Base-by-base conservation (phyloP, 2,888 invertebrate genomes). In the Griposia aprilina region DNA sequence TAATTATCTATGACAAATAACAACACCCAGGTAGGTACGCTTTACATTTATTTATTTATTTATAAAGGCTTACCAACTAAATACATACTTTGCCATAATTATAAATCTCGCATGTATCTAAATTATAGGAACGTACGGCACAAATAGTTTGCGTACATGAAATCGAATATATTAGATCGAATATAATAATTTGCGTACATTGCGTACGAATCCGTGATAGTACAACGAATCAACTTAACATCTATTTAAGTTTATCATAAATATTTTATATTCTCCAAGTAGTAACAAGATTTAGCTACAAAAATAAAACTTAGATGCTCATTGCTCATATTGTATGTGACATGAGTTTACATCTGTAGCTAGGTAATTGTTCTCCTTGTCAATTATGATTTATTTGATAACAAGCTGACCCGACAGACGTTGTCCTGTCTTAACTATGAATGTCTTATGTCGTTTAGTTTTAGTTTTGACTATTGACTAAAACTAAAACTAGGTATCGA, bases 1-100 rank as follows among this genome's bases (percentile, higher is more conserved):
- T 72, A n/a, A n/a, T n/a, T n/a, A 74, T 57, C 78, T 66, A 78
- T 83, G 84, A 84, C 82, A 71, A 70, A 73, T 26, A 60, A 74
- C 26, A 65, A 74, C 52, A 60, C 15, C 15, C 80, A 45, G 30
- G 13, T 55, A 66, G 15, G 50, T 78, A 71, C 55, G 10, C 6
- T 20, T 45, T 77, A 30, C 17, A 63, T 52, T n/a, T 45, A n/a
- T 45, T n/a, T 45, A n/a, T 45, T n/a, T 20, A 30, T 62, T 30
- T 59, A 15, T n/a, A 8, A 23, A 15, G 36, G 2, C 23, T 63
- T 41, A 23, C 23, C 13, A 36, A 36, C 23, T 50, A 36, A 36
- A 36, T 36, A 36, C 30, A 36, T 36, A 23, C 36, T 63, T 41
- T 15, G 15, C 23, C 23, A 23, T 63, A 23, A 23, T 36, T 63